Evolutionary conservation across 2,113 vertebrate genomes (phyloP), one percentile per base, ranked within the genome.

Genomic region (Thryonomys swinderianus): DNA sequence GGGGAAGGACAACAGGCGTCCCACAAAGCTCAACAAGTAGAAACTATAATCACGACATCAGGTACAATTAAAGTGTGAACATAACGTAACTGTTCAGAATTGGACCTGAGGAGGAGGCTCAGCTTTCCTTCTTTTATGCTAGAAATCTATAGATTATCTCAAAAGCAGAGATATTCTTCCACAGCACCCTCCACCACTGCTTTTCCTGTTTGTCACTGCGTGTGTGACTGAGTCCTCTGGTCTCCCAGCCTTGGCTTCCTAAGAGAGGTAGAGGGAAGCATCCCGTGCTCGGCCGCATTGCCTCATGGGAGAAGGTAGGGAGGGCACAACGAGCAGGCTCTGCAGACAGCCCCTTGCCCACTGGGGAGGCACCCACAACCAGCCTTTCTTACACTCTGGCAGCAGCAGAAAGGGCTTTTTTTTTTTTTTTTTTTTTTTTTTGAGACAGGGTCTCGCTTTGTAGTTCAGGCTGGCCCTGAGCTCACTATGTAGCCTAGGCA

Each of bases 301-400:
- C n/a, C 20, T n/a, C 48, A 55, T 5, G 2, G 57, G 66, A 64
- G 40, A 37, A 37, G 0, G 2, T 21, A 51, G 20, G 8, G 16
- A 51, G 18, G 45, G 32, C 37, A 8, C 5, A 7, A 30, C 12
- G 8, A 51, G 27, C 51, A 20, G n/a, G 2, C 6, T 37, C 16
- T 71, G 21, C 45, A 37, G 45, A 53, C 30, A 4, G 14, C 30
- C 4, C n/a, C 7, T 9, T 6, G 14, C 27, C 8, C 71, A 74
- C 40, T n/a, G 25, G 20, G 9, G 10, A 18, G 9, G 23, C 1
- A 6, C 0, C 32, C 18, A 2, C 20, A 34, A 6, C 30, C 3
- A 53, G 7, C 32, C 23, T 30, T 0, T 3, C 3, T 4, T 37
- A 20, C 14, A 11, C 51, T 34, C 25, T 23, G 21, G 9, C 4